Evolutionary conservation across 2,113 vertebrate genomes (phyloP), one percentile per base, ranked within the genome.

Genomic region (Tychaedon coryphoeus): DNA sequence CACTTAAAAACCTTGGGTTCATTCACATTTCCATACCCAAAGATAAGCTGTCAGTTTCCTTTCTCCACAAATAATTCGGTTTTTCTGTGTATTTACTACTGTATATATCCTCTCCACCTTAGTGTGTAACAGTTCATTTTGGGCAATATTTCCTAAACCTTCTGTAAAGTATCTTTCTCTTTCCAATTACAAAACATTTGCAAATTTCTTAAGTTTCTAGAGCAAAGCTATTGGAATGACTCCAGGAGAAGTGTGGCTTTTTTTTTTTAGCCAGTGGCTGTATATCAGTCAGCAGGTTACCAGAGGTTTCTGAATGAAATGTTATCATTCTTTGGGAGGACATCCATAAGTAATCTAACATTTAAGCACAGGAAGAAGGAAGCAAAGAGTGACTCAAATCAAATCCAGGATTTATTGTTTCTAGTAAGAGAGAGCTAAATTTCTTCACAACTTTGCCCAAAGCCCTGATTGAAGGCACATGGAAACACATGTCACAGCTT

Each of bases 271-370:
- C 62, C 80, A 64, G 25, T 67, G 40, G 57, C 42, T 95, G 23
- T 57, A 9, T 82, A 62, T 81, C 64, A 73, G 58, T 61, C 85
- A 90, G 40, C 42, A 82, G 50, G 47, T 87, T 75, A 91, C 42
- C 56, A 89, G 62, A 93, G 25, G 51, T 93, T 92, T 88, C 78
- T 70, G 86, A 78, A 91, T 76, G 24, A 79, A 90, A 91, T 86
- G 73, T 73, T 95, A 92, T 29, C 26, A 7, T 54, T 91, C 38
- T 58, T 87, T 73, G n/a, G 43, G 58, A 72, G 87, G 70, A 88
- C 3, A 5, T 42, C 43, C 45, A 0, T 58, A 86, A 84, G 19
- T 79, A 94, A 87, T 26, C 33, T 8, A 86, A 58, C 29, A 73
- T 82, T 93, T 94, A 72, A 85, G 48, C 83, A 79, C 26, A 75